Base-by-base conservation (phyloP, 2,797 vertebrate species). In the Aulostomus chinensis region DNA sequence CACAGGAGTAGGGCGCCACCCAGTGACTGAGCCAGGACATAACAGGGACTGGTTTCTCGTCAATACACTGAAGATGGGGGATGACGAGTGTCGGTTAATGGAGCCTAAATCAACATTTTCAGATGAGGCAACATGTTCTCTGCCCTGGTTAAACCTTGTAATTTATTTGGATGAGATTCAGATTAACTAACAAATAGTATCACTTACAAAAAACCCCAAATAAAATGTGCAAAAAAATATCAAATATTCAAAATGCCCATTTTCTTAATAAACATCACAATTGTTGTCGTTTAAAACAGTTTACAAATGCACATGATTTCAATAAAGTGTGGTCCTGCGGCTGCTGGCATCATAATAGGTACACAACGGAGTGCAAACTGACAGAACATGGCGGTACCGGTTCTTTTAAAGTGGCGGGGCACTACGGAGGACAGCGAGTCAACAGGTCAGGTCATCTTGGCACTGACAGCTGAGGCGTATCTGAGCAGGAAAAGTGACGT, bases 141-240 rank as follows among this genome's bases (percentile, higher is more conserved):
- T 52, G 41, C 9, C 67, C 58, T 31, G 31, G 37, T 67, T 67
- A 31, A 50, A 64, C 41, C 21, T 49, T 2, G 40, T 20, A 49
- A 49, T 58, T 40, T 46, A 49, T 54, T 66, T 66, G 42, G 41
- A 66, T 64, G 58, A 35, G 22, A 43, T 69, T 69, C 55, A 59
- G 52, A 61, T 51, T 17, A 11, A 66, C 35, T 21, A 47, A 64
- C 59, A 81, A 8, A 47, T 21, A 68, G 58, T 79, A 24, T 75
- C 70, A 76, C 70, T 84, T 80, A 86, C 74, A 83, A 73, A 66
- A 70, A n/a, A n/a, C n/a, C n/a, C 42, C 68, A 75, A 83, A 80
- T 68, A 67, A 76, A 81, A 80, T 78, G 75, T 83, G 81, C 81
- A 83, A 83, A 82, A 48, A 81, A 69, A 70, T 81, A 76, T 68